Evolutionary conservation across 2,888 invertebrate genomes (phyloP).

Genomic region (Mamestra brassicae): DNA sequence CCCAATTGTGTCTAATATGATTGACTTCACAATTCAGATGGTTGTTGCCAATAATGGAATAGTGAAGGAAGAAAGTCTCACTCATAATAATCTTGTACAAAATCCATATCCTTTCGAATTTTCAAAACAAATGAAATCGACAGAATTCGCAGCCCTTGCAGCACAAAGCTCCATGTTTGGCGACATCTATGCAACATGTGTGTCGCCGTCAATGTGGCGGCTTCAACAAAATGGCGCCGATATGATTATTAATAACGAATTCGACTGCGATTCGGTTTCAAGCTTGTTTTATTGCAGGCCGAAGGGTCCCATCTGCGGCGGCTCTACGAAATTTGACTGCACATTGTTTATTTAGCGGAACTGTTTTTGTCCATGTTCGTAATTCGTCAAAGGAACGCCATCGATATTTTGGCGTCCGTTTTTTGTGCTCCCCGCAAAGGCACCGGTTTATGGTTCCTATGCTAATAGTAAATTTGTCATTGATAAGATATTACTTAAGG

Average conservation of each 20-base stretch:
- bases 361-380: slow-evolving; percentile 78
- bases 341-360: slow-evolving; percentile 87
- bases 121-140: slow-evolving; percentile 16
- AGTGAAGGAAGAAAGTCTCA: neutral
- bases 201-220: slow-evolving; percentile 70
- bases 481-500: slow-evolving; percentile 36
- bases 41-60: neutral
- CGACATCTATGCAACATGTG: slow-evolving; percentile 71
- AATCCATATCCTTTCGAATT: neutral
- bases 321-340: slow-evolving; percentile 81
- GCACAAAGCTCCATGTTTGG: slow-evolving; percentile 54
- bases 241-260: slow-evolving; percentile 90
- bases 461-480: slow-evolving; percentile 37
- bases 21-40: too few species aligned
- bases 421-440: slow-evolving; percentile 54
- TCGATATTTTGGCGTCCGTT: slow-evolving; percentile 61
- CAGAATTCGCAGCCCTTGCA: slow-evolving; percentile 34
- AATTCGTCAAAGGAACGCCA: slow-evolving; percentile 69
- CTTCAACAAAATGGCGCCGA: slow-evolving; percentile 86
- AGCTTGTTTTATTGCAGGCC: slow-evolving; percentile 82
- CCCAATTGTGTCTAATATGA: neutral
- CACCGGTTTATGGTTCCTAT: slow-evolving; percentile 59
- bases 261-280: slow-evolving; percentile 84
- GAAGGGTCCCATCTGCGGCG: slow-evolving; percentile 84
- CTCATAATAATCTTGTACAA: neutral